Conservation (phyloP, 2,888 invertebrate species). For the Xestia xanthographa region DNA sequence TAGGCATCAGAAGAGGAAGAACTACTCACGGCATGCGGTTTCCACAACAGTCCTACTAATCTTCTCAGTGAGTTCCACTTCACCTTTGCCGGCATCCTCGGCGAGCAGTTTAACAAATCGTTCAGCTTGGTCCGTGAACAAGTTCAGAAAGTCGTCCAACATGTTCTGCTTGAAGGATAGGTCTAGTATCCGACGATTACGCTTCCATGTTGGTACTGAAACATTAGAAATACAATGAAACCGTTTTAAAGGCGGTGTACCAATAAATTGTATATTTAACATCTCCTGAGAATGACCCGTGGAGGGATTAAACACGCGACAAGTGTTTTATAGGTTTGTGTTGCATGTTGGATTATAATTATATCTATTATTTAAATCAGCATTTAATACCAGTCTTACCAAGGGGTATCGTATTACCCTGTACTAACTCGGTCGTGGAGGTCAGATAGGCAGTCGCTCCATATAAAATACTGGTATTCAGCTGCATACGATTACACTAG, state of each 20-base stretch:
- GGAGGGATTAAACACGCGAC: not conserved
- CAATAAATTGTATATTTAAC: not conserved
- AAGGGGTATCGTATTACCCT: too few species aligned
- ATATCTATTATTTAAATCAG: too few species aligned
- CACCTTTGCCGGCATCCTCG: conserved; percentile 45
- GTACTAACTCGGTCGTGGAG: too few species aligned
- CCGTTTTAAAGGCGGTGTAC: not conserved
- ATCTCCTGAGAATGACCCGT: not conserved
- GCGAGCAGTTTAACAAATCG: conserved; percentile 38
- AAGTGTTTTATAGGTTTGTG: not conserved
- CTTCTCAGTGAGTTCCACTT: conserved; percentile 52
- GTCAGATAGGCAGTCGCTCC: too few species aligned
- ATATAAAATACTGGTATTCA: too few species aligned
- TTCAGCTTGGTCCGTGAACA: conserved; percentile 60
- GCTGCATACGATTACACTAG: too few species aligned
- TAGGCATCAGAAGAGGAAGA: not conserved
- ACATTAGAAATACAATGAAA: conserved; percentile 8
- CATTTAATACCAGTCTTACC: too few species aligned
- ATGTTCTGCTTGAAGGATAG: conserved; percentile 63
- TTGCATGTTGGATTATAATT: too few species aligned
- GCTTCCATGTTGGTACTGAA: conserved; percentile 66
- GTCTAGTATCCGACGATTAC: conserved; percentile 59
- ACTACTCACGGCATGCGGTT: conserved; percentile 63
- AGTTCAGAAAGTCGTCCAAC: conserved; percentile 56
- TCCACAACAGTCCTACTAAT: conserved; percentile 58